Conservation (phyloP, 2,888 invertebrate species). For the Latheticus oryzae region DNA sequence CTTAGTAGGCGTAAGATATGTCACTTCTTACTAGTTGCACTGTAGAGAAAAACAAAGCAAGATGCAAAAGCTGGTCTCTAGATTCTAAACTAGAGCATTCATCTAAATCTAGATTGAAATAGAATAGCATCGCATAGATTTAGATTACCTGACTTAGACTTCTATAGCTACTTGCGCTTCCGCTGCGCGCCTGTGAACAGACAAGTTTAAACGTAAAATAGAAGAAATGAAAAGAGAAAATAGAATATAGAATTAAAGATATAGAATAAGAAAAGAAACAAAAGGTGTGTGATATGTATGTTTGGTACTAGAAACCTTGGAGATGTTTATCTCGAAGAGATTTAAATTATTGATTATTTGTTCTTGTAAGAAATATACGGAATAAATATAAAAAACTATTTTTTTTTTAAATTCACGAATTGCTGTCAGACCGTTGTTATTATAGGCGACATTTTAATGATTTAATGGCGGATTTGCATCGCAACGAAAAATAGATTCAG, state of each 20-base stretch:
- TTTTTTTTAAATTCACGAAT: slow-evolving; percentile 21
- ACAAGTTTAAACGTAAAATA: slow-evolving; percentile 32
- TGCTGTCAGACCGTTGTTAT: slow-evolving; percentile 13
- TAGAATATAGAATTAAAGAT: neutral
- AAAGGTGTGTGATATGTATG: neutral
- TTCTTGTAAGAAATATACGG: too few relatives aligned
- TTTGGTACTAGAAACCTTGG: neutral
- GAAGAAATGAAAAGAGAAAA: slow-evolving; percentile 18
- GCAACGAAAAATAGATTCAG: slow-evolving; percentile 19
- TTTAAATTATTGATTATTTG: too few relatives aligned
- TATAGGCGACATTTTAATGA: slow-evolving; percentile 9
- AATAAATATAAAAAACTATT: too few relatives aligned
- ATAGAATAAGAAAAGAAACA: slow-evolving; percentile 1
- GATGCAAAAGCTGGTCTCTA: slow-evolving; percentile 33
- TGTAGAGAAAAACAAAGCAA: slow-evolving; percentile 5
- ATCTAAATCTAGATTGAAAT: slow-evolving; percentile 31
- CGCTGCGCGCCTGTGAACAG: slow-evolving; percentile 84
- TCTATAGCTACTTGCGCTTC: slow-evolving; percentile 91
- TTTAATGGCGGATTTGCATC: slow-evolving; percentile 24
- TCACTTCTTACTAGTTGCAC: too few relatives aligned
- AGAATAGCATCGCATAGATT: slow-evolving; percentile 36
- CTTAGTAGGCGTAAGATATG: too few relatives aligned
- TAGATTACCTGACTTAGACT: slow-evolving; percentile 85
- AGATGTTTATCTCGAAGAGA: slow-evolving; percentile 8
- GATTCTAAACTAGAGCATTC: slow-evolving; percentile 25